Base-by-base conservation (phyloP, 1,140 invertebrate species). In the Archivesica marissinica region DNA sequence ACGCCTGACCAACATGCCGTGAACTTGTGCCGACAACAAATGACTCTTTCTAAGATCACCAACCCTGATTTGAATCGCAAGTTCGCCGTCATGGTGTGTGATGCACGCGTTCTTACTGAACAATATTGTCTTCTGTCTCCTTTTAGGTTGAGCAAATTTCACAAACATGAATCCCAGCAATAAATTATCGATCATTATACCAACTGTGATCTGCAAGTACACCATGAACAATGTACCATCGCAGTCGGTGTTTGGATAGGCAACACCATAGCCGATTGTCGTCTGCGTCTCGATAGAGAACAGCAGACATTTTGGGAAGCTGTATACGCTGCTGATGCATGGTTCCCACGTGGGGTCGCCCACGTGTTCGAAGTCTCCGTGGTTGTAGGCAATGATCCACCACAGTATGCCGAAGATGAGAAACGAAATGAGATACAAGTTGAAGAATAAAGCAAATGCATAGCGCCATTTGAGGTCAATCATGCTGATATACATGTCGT, bases 351-450 rank as follows among this genome's bases (percentile, higher is more conserved):
- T 64, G 76, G 95, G 94, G 1, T 95, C 94, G 0, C 96, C 96
- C 47, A 97, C 88, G 90, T 98, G 96, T 56, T 89, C 90, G 54
- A 93, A 91, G 92, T 99, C 98, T 0, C 98, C 98, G 93, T 99
- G 98, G 7, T 97, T 97, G 93, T 97, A 98, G 11, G 97, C 95
- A 83, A 99, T 98, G 28, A 99, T 93, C 96, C 97, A 99, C 97
- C 98, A 99, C 72, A 99, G 96, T 7, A 97, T 94, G 0, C 98
- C 98, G 93, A 99, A 99, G 7, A 96, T 94, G 2, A 99, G 93
- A 98, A 98, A 99, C 0, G 97, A 97, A 0, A 98, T 93, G 30
- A 99, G 95, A 92, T 99, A 99, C 39, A 97, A 97, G 88, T 99
- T 95, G 0, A 97, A 97, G 92, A 99, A 99, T 56, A 98, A 97